These are phyloP conservation scores for Pseudotriccus pelzelni DNA, from an alignment of 2,797 vertebrate genomes.

Conservation along the genomic window DNA sequence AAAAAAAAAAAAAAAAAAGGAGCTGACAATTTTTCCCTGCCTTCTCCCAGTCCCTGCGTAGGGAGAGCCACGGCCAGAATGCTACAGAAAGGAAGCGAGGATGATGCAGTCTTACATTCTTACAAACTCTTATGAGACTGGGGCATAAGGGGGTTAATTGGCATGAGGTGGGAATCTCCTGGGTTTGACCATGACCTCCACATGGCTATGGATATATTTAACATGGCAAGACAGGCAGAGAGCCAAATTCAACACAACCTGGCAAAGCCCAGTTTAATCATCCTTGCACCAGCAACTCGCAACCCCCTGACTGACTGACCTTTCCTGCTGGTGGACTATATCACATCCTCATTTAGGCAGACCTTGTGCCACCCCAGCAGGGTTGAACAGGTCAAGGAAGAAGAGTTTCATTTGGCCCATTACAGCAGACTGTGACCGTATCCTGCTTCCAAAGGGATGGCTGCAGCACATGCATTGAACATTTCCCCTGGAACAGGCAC, in stretches of 20 bases:
- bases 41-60: neutral
- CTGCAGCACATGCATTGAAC: fast-evolving
- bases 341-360: neutral
- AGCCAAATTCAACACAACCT: neutral
- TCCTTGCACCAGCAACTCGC: fast-evolving
- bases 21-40: neutral
- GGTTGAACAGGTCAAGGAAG: neutral
- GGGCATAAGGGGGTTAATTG: neutral
- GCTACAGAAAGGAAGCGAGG: neutral
- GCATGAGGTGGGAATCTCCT: neutral
- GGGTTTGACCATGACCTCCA: neutral
- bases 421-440: fast-evolving
- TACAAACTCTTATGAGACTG: neutral
- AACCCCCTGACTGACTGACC: neutral
- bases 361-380: neutral
- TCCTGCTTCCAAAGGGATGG: neutral
- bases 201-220: neutral
- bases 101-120: neutral
- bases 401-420: fast-evolving
- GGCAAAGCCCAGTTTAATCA: neutral
- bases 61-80: neutral
- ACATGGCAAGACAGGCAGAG: neutral
- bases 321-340: neutral
- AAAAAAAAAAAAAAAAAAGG: neutral
- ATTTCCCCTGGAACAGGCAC: neutral